Percentiles rank a stretch among this genome's conserved stretches.
These are phyloP conservation scores for Cephalopterus ornatus DNA, from an alignment of 2,113 vertebrate species.

Conservation along the genomic window DNA sequence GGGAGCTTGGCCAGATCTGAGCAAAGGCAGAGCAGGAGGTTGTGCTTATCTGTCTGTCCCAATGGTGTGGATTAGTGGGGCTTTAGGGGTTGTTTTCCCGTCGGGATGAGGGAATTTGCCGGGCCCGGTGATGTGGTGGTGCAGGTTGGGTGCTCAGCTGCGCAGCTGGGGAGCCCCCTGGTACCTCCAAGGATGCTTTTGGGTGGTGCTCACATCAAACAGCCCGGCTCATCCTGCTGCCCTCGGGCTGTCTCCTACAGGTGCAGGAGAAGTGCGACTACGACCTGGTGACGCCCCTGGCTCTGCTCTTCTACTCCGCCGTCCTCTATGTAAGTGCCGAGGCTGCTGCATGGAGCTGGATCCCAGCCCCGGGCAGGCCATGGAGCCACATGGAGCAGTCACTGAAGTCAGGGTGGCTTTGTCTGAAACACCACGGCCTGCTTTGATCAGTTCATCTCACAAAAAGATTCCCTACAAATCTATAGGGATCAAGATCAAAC, in stretches of 20 bases:
- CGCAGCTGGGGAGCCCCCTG: rapidly evolving
- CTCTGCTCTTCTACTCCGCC: conserved; percentile 89
- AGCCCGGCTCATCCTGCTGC: not conserved
- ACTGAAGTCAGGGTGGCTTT: rapidly evolving
- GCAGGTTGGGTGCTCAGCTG: rapidly evolving
- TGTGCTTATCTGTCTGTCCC: not conserved
- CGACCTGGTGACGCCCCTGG: conserved; percentile 86
- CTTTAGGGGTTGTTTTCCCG: not conserved
- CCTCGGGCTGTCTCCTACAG: conserved; percentile 59
- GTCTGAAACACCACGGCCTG: not conserved
- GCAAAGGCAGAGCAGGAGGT: not conserved
- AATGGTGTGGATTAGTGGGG: rapidly evolving
- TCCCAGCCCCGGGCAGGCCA: rapidly evolving
- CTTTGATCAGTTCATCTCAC: not conserved
- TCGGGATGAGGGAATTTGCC: not conserved
- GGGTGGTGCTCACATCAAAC: rapidly evolving
- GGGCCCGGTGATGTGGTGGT: not conserved
- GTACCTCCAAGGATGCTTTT: not conserved
- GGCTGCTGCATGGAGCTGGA: not conserved
- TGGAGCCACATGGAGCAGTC: not conserved
- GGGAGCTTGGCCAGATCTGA: not conserved
- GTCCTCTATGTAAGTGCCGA: conserved; percentile 83
- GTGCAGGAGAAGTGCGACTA: conserved; percentile 90
- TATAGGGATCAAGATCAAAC: not conserved
- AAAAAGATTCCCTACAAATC: rapidly evolving